These are phyloP conservation scores for Stichopus horrens DNA, from an alignment of 53 echinoderm and acorn worm genomes.

Conservation along the genomic window DNA sequence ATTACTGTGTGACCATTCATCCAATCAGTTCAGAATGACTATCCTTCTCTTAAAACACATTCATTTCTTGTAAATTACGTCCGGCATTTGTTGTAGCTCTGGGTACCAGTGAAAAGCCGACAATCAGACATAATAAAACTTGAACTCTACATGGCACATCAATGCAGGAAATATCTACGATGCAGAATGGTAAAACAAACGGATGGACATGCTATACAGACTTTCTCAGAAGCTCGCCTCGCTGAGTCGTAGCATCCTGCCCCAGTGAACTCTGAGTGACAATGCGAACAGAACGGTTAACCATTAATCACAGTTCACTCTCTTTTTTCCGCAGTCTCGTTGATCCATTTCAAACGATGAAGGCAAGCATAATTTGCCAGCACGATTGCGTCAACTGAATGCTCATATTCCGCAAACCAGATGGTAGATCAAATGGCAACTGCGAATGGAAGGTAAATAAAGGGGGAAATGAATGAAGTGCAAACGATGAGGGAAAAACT, in stretches of 20 bases:
- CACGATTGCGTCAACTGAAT: background rate
- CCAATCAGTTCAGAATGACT: no score
- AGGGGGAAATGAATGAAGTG: background rate
- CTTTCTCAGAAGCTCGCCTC: no score
- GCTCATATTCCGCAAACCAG: background rate
- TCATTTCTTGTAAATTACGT: no score
- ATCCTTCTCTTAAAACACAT: no score
- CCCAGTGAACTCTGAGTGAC: slow-evolving; percentile 20
- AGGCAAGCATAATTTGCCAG: slow-evolving; percentile 4
- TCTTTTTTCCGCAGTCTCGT: background rate
- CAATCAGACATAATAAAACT: background rate
- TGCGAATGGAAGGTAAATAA: background rate
- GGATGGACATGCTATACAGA: background rate
- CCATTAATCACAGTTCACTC: slow-evolving; percentile 32
- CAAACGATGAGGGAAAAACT: background rate
- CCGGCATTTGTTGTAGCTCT: no score
- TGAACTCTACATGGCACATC: background rate
- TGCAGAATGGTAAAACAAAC: background rate
- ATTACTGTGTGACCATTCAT: no score
- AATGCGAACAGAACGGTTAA: background rate
- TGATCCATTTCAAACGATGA: background rate
- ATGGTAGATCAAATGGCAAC: background rate
- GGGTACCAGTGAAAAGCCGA: no score
- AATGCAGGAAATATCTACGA: background rate
- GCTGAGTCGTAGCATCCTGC: slow-evolving; percentile 2